phyloP scores from a whole-genome alignment of 1,140 invertebrate genomes.

The Drosophila persimilis region DNA sequence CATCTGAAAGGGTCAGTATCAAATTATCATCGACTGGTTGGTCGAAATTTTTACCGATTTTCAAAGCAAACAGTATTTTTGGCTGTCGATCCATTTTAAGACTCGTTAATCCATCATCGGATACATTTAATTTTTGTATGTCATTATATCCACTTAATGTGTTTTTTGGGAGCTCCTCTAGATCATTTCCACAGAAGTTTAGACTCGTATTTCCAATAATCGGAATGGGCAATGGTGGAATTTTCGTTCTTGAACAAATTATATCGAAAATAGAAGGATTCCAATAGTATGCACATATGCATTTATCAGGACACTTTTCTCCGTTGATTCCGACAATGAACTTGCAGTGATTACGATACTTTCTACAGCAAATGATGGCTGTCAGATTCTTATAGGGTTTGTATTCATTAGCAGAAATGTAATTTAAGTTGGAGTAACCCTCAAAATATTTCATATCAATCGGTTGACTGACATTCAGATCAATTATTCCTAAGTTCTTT shows the following conservation, averaged over 20 bases:
- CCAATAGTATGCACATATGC: background rate
- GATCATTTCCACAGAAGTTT: background rate
- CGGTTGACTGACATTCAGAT: too few species aligned
- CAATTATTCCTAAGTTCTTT: too few species aligned
- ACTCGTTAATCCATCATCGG: background rate
- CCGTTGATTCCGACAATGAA: background rate
- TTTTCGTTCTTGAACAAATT: background rate
- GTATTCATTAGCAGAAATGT: background rate
- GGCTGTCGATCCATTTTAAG: background rate
- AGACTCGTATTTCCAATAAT: background rate
- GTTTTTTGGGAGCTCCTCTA: background rate
- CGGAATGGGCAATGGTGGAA: conserved; percentile 16
- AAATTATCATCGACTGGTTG: too few species aligned
- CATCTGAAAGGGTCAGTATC: too few species aligned
- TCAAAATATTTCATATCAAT: conserved; percentile 7
- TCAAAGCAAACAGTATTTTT: background rate
- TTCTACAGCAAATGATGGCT: conserved; percentile 3
- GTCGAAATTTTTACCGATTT: background rate
- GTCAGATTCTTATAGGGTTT: background rate
- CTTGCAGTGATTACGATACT: background rate
- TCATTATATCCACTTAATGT: conserved; percentile 5
- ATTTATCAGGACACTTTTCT: background rate
- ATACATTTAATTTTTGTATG: conserved; percentile 1
- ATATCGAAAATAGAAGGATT: background rate
- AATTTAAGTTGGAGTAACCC: background rate